A percentile compares a stretch with the other conserved stretches of the same genome.
Evolutionary conservation across 2,113 vertebrate species (phyloP).

Genomic region (Halcyon malimbica): DNA sequence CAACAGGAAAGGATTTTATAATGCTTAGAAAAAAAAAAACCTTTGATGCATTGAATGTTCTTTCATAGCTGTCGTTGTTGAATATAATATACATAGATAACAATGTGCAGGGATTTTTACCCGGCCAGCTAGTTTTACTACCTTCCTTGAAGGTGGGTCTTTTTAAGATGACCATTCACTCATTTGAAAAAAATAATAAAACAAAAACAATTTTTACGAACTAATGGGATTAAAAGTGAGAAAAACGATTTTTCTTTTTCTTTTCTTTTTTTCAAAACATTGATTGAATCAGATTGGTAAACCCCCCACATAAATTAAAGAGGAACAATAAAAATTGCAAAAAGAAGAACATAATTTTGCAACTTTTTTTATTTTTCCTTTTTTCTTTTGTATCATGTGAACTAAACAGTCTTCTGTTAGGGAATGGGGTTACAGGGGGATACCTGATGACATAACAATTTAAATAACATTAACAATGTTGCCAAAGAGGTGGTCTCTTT

Average conservation of each 20-base stretch:
- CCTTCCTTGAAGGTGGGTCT: constrained; percentile 99
- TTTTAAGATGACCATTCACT: constrained; percentile 90
- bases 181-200: constrained; percentile 86
- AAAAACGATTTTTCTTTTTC: constrained; percentile 79
- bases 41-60: constrained; percentile 93
- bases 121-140: constrained; percentile 92
- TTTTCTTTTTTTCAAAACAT: constrained; percentile 77
- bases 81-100: constrained; percentile 90
- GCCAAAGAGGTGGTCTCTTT: constrained; percentile 99
- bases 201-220: constrained; percentile 86
- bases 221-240: constrained; percentile 81
- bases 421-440: constrained; percentile 91
- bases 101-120: constrained; percentile 90
- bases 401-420: constrained; percentile 98
- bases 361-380: constrained; percentile 86
- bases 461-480: constrained; percentile 98
- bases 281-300: constrained; percentile 89
- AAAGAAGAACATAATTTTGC: constrained; percentile 87
- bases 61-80: constrained; percentile 91
- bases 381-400: constrained; percentile 93
- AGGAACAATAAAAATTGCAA: constrained; percentile 88
- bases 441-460: constrained; percentile 99
- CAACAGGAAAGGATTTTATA: constrained; percentile 93
- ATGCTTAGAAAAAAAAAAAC: constrained; percentile 88
- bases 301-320: constrained; percentile 82